Conservation (phyloP, 2,888 invertebrate genomes). For the Heliconius charithonia region DNA sequence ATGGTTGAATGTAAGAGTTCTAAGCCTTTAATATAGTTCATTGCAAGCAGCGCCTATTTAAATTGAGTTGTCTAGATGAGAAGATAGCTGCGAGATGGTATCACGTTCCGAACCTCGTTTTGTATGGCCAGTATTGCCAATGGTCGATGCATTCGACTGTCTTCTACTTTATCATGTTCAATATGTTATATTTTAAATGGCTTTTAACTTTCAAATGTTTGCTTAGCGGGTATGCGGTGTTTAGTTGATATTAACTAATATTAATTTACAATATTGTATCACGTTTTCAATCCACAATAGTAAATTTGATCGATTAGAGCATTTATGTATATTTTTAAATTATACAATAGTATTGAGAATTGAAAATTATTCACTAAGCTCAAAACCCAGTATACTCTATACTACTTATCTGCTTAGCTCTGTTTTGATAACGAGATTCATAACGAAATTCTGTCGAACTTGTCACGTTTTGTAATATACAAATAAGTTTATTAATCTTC, state of each 20-base stretch:
- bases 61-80: conserved; percentile 77
- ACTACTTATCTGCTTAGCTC: background rate
- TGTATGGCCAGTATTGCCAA: conserved; percentile 41
- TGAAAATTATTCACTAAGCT: too few species aligned
- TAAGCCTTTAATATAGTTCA: conserved; percentile 59
- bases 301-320: background rate
- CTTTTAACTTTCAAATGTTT: background rate
- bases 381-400: too few species aligned
- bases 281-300: background rate
- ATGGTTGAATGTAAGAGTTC: conserved; percentile 29
- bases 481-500: background rate
- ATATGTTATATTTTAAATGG: conserved; percentile 16
- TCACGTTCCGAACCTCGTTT: conserved; percentile 43
- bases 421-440: background rate
- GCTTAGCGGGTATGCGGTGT: background rate
- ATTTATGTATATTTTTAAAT: background rate
- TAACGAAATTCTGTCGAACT: background rate
- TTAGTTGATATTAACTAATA: background rate
- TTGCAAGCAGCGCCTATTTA: conserved; percentile 59
- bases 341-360: background rate
- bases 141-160: conserved; percentile 38
- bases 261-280: background rate
- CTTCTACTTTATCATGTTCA: conserved; percentile 27
- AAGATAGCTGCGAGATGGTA: conserved; percentile 61
- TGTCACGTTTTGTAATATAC: background rate